Conservation (phyloP, 2,888 invertebrate species). For the Melangyna quadrimaculata region DNA sequence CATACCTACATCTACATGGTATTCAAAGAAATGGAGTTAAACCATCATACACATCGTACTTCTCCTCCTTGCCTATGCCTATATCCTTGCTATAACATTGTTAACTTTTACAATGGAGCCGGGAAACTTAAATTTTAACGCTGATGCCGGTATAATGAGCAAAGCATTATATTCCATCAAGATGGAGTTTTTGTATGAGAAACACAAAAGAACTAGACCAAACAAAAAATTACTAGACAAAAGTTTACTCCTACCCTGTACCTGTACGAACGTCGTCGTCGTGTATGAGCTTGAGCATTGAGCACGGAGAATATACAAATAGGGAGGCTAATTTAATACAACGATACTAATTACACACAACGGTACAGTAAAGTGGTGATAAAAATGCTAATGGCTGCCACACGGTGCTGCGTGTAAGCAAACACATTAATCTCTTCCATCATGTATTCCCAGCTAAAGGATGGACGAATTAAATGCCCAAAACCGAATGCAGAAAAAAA, state of each 20-base stretch:
- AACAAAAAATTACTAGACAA: neutral
- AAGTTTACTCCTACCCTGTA: neutral
- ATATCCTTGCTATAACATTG: conserved; percentile 11
- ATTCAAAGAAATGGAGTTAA: conserved; percentile 1
- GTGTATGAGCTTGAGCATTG: too few species aligned
- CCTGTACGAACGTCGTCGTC: neutral
- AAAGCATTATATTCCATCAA: conserved; percentile 28
- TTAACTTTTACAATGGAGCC: conserved; percentile 49
- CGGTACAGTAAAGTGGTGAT: conserved; percentile 67
- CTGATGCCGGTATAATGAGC: conserved; percentile 58
- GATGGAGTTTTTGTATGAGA: neutral
- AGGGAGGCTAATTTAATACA: conserved; percentile 61
- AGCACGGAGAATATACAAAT: neutral
- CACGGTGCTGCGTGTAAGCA: conserved; percentile 52
- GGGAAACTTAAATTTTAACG: conserved; percentile 56
- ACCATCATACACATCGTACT: neutral
- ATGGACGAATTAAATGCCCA: conserved; percentile 20
- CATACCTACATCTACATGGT: neutral
- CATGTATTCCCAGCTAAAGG: conserved; percentile 31
- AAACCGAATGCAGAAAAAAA: conserved; percentile 16
- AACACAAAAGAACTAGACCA: conserved; percentile 7
- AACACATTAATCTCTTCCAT: conserved; percentile 65
- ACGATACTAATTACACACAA: conserved; percentile 67
- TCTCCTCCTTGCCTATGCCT: neutral
- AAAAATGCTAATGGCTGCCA: conserved; percentile 68